phyloP scores from a whole-genome alignment of 2,113 vertebrate species.

The Microtus ochrogaster region DNA sequence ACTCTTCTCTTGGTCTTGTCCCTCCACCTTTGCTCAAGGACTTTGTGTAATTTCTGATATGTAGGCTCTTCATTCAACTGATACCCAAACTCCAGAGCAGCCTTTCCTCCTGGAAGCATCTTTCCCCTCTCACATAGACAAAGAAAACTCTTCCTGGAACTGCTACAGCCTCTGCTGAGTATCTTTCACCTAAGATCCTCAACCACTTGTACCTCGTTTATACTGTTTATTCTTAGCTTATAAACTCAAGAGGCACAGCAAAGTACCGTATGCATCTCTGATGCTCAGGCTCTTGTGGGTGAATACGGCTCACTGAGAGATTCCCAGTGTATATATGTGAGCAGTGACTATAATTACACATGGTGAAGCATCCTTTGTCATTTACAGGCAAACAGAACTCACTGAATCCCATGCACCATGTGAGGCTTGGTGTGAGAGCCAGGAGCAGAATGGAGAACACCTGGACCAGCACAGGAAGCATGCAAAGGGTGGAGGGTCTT shows the following conservation, averaged over 20 bases:
- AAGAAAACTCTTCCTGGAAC: background rate
- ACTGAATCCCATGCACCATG: background rate
- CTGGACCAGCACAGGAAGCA: background rate
- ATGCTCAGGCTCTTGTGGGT: background rate
- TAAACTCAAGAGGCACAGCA: background rate
- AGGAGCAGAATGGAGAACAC: background rate
- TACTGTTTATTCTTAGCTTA: background rate
- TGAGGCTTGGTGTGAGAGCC: background rate
- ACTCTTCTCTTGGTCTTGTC: background rate
- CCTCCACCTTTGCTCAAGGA: background rate
- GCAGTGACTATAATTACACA: background rate
- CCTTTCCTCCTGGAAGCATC: background rate
- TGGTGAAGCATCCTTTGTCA: background rate
- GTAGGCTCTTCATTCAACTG: background rate
- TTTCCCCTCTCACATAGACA: background rate
- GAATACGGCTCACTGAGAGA: background rate
- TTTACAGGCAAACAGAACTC: background rate
- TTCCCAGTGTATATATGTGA: background rate
- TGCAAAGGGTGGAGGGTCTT: background rate
- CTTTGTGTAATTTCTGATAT: background rate
- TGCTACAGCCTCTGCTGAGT: background rate
- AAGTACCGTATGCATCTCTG: background rate
- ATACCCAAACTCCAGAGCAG: background rate
- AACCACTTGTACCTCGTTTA: background rate
- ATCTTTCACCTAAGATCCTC: background rate